Evolutionary conservation across 1,140 invertebrate species (phyloP).

Genomic region (Procambarus virginalis): DNA sequence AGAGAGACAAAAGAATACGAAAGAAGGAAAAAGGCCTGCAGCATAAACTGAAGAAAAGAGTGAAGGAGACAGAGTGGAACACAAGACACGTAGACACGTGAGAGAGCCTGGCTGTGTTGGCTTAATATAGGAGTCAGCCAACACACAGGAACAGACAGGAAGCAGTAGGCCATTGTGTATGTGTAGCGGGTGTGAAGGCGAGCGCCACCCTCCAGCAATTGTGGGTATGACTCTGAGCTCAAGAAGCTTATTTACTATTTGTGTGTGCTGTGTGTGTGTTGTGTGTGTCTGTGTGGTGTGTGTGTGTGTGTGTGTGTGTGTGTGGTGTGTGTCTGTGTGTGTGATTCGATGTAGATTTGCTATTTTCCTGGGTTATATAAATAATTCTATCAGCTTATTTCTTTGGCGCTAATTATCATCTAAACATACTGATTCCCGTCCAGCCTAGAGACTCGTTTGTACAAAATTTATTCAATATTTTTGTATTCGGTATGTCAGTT

Average conservation of each 20-base stretch:
- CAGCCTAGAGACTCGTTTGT: not conserved
- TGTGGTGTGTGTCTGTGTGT: not conserved
- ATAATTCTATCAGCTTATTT: not conserved
- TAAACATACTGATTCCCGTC: not conserved
- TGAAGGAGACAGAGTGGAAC: not conserved
- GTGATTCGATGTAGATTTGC: not conserved
- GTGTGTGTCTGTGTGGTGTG: too few relatives aligned
- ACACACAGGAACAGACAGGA: too few relatives aligned
- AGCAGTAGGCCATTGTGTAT: not conserved
- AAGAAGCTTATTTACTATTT: constrained; percentile 1
- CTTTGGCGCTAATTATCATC: not conserved
- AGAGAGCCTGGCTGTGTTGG: not conserved
- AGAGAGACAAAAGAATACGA: not conserved
- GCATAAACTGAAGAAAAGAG: not conserved
- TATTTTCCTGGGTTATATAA: not conserved
- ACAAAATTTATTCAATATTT: too few relatives aligned
- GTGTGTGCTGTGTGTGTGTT: too few relatives aligned
- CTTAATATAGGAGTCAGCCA: too few relatives aligned
- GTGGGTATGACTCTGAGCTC: not conserved
- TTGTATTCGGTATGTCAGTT: too few relatives aligned
- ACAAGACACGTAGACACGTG: not conserved
- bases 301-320: not conserved
- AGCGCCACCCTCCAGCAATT: not conserved
- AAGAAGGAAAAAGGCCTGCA: not conserved
- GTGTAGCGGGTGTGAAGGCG: not conserved